Evolutionary conservation across 37 sponge, comb jelly and placozoan species (phyloP).

Genomic region (Corticium candelabrum): DNA sequence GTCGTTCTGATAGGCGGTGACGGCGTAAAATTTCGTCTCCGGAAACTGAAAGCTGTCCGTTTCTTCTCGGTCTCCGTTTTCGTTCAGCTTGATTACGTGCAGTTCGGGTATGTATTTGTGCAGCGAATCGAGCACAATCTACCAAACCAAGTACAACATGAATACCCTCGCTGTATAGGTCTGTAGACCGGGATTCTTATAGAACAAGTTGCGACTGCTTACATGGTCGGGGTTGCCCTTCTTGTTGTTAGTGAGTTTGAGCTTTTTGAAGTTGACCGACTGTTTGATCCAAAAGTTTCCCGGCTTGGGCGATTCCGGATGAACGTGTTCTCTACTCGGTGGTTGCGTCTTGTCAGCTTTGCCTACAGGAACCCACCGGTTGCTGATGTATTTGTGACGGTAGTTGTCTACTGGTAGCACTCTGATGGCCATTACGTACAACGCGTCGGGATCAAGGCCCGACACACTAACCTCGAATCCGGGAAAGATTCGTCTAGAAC

Average conservation of each 20-base stretch:
- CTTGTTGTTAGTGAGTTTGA: neutral
- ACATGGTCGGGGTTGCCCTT: neutral
- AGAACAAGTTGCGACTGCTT: neutral
- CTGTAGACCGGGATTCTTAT: neutral
- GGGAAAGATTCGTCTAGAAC: neutral
- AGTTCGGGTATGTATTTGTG: conserved; percentile 64
- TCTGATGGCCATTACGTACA: neutral
- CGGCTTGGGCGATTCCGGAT: neutral
- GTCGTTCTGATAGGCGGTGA: conserved; percentile 65
- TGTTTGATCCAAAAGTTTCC: neutral
- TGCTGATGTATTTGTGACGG: neutral
- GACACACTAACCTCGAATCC: neutral
- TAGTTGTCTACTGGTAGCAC: neutral
- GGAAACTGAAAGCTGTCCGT: conserved; percentile 18
- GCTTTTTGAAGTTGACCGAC: neutral
- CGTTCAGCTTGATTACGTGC: neutral
- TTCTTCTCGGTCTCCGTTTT: neutral
- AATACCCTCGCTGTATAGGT: no score
- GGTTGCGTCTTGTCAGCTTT: neutral
- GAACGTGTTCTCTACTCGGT: neutral
- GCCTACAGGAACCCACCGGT: neutral
- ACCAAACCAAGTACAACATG: neutral
- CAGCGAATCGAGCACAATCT: conserved; percentile 66
- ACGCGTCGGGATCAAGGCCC: neutral
- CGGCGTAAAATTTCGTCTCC: conserved; percentile 65